Percentiles rank a stretch among this genome's conserved stretches.
These are phyloP conservation scores for Nannospalax galili DNA, from an alignment of 2,113 vertebrate genomes.

Conservation along the genomic window DNA sequence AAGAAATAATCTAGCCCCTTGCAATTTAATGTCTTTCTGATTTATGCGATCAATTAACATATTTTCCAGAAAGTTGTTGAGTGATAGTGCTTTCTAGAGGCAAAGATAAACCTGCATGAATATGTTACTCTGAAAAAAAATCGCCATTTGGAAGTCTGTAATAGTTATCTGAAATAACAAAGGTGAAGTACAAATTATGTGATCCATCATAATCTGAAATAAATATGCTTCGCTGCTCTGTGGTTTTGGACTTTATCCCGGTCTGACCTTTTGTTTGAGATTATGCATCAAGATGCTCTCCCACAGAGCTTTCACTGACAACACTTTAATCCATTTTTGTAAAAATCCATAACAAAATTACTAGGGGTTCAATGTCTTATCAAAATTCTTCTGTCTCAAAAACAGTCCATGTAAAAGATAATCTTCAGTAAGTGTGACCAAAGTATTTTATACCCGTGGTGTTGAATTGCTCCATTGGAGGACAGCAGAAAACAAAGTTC, in stretches of 20 bases:
- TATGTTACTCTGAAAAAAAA: constrained; percentile 62
- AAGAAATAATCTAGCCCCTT: background rate
- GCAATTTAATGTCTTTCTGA: background rate
- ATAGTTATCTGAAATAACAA: constrained; percentile 78
- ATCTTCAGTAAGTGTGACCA: constrained; percentile 69
- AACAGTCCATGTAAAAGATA: constrained; percentile 32
- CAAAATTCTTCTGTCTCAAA: constrained; percentile 74
- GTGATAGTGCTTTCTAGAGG: background rate
- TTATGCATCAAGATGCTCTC: constrained; percentile 70
- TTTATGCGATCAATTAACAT: background rate
- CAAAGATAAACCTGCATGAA: background rate
- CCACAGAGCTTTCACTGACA: constrained; percentile 70
- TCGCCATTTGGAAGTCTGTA: constrained; percentile 68
- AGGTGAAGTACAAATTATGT: constrained; percentile 76
- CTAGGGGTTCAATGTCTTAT: constrained; percentile 71
- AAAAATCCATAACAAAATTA: constrained; percentile 73
- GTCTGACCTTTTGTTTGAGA: constrained; percentile 79
- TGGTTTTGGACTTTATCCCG: constrained; percentile 82
- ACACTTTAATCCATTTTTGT: constrained; percentile 73
- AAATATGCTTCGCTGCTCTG: constrained; percentile 67
- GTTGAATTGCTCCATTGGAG: constrained; percentile 24
- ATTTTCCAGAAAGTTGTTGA: background rate
- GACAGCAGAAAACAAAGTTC: background rate
- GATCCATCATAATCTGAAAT: constrained; percentile 78
- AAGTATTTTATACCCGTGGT: constrained; percentile 59